phyloP scores from a whole-genome alignment of 2,888 invertebrate genomes.

The Drosophila percnosoma region DNA sequence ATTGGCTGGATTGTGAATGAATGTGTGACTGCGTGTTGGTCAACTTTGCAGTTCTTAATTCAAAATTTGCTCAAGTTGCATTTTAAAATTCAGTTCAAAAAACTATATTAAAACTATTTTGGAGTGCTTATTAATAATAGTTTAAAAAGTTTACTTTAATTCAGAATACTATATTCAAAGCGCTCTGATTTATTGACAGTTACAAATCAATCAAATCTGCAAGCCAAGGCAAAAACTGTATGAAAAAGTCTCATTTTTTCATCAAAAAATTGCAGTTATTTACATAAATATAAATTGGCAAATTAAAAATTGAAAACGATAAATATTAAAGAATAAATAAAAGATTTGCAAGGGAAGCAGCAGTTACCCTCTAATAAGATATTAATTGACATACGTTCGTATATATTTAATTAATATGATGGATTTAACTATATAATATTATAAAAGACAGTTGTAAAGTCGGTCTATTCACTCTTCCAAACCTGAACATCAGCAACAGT shows the following conservation, averaged over 20 bases:
- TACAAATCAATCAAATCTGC: background rate
- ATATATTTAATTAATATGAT: too few species aligned
- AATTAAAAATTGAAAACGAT: background rate
- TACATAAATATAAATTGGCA: background rate
- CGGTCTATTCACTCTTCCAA: background rate
- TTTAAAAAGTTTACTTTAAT: background rate
- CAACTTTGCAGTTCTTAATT: background rate
- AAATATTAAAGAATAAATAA: background rate
- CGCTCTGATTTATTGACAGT: background rate
- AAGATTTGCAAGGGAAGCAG: too few species aligned
- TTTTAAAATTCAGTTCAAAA: background rate
- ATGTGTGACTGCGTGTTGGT: background rate
- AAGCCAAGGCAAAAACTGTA: background rate
- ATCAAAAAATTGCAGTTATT: background rate
- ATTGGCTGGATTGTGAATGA: conserved; percentile 2
- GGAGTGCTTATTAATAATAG: background rate
- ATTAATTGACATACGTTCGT: background rate
- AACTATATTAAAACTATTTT: background rate
- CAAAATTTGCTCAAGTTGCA: background rate
- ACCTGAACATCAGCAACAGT: background rate
- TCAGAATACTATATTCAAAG: background rate
- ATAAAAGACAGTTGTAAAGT: background rate
- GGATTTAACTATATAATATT: background rate
- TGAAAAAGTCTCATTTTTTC: background rate
- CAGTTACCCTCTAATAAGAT: background rate